These are phyloP conservation scores for Yponomeuta evonymella DNA, from an alignment of 2,888 invertebrate species.

Conservation along the genomic window DNA sequence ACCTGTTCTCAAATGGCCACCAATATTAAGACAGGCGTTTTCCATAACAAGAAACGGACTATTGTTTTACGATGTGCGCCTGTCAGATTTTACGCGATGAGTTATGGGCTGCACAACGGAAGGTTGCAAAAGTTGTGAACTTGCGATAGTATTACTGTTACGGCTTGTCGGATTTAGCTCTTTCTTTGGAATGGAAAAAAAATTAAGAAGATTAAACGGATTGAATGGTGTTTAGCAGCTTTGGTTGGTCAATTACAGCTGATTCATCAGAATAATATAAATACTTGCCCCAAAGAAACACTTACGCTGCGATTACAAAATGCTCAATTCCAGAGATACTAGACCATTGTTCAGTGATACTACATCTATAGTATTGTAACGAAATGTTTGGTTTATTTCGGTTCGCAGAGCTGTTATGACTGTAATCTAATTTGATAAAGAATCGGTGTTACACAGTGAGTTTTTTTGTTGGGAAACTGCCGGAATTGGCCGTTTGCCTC, in stretches of 20 bases:
- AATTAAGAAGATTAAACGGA: too few relatives aligned
- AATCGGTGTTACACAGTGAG: background rate
- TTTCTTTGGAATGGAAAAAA: too few relatives aligned
- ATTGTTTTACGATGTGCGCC: background rate
- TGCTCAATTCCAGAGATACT: too few relatives aligned
- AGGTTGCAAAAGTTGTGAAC: background rate
- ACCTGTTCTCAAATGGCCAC: background rate
- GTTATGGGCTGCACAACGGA: background rate
- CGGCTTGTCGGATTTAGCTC: background rate
- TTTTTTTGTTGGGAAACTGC: background rate
- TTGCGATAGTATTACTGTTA: background rate
- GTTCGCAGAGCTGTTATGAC: background rate
- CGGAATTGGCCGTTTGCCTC: too few relatives aligned
- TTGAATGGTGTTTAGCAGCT: too few relatives aligned
- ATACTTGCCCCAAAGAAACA: too few relatives aligned
- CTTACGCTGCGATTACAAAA: too few relatives aligned
- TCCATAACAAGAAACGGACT: background rate
- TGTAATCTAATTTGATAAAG: background rate
- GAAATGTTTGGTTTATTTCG: background rate
- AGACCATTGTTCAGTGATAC: background rate
- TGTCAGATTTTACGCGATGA: constrained; percentile 1
- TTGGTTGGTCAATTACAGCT: too few relatives aligned
- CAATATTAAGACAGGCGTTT: background rate
- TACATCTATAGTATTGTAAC: background rate
- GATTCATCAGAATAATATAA: too few relatives aligned